Conservation (phyloP, 2,113 vertebrate species). For the Odontophorus gujanensis region DNA sequence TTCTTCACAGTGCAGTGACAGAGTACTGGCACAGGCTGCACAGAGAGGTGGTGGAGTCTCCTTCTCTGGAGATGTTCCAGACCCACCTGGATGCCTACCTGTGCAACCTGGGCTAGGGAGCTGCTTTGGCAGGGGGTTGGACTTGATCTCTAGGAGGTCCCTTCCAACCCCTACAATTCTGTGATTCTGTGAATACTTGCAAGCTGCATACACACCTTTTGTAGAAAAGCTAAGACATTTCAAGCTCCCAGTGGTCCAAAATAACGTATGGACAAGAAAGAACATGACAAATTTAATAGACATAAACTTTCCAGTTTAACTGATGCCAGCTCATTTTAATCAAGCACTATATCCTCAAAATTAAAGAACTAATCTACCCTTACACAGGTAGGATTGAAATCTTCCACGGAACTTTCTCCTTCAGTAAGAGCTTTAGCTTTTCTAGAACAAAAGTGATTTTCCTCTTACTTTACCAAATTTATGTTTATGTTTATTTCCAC, state of each 20-base stretch:
- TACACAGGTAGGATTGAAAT: not conserved
- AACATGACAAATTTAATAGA: not conserved
- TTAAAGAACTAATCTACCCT: not conserved
- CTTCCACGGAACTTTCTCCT: not conserved
- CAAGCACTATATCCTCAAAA: not conserved
- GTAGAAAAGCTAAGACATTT: not conserved
- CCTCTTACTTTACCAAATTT: not conserved
- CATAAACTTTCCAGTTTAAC: not conserved
- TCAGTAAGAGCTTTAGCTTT: not conserved
- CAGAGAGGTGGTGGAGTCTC: too few species aligned
- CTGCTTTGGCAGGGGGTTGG: too few species aligned
- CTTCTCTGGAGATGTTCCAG: too few species aligned
- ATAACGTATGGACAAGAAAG: not conserved
- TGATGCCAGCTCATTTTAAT: not conserved
- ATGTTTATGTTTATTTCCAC: not conserved
- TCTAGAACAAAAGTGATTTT: not conserved
- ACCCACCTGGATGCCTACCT: too few species aligned
- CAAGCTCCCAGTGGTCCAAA: not conserved
- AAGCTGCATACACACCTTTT: not conserved
- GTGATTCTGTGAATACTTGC: not conserved
- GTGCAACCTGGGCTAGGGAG: too few species aligned
- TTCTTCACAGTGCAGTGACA: too few species aligned
- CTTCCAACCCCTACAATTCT: too few species aligned
- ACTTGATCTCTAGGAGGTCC: too few species aligned
- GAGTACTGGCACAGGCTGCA: too few species aligned